Base-by-base conservation (phyloP, 1,140 invertebrate genomes). In the Drosophila arizonae region DNA sequence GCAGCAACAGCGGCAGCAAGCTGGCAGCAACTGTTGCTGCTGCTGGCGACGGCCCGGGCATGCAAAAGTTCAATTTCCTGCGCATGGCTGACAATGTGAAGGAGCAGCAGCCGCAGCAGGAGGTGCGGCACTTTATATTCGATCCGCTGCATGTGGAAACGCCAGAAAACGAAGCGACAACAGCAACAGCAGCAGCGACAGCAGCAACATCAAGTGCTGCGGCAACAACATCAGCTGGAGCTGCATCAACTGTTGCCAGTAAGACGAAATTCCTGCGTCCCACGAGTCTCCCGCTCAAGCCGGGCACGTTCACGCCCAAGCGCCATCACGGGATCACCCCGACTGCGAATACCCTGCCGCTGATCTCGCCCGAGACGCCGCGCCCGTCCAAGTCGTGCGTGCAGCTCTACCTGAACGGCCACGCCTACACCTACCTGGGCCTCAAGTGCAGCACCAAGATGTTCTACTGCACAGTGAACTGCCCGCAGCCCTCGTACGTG, bases 401-500 rank as follows among this genome's bases (percentile, higher is more conserved):
- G 9, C 96, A 98, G 88, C 93, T 97, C 9, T 97, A 96, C 92
- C 91, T 98, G 36, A 97, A 98, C 91, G 97, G 97, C 0, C 96
- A 98, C 88, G 97, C 97, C 28, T 98, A 98, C 91, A 98, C 97
- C 11, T 97, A 97, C 92, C 92, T 98, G 69, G 97, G 97, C 1
- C 92, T 98, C 46, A 98, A 98, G 91, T 96, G 96, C 87, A 97
- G 97, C 5, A 98, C 97, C 0, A 95, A 96, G 85, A 94, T 96
- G 15, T 98, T 97, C 76, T 99, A 97, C 91, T 99, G 98, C 80
- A 98, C 97, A 1, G 93, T 97, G 17, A 98, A 98, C 90, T 95
- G 97, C 74, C 96, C 97, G 0, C 98, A 99, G 91, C 98, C 98
- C 0, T 98, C 98, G 93, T 99, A 98, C 91, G 97, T 99, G 43